Evolutionary conservation across 2,113 vertebrate genomes (phyloP).

Genomic region (Zosterops borbonicus): DNA sequence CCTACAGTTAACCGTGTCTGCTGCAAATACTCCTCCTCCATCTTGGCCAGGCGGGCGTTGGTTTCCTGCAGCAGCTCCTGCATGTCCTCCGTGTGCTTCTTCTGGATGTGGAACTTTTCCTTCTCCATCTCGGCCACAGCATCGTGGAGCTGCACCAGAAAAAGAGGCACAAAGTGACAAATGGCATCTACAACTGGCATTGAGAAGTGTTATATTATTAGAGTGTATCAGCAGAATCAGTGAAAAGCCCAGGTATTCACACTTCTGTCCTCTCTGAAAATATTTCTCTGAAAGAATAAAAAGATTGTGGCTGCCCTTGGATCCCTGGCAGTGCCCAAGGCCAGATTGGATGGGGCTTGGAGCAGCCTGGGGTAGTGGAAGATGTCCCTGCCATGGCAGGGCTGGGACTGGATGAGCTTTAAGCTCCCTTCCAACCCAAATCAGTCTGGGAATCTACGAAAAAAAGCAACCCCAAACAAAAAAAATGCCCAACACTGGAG

Average conservation of each 20-base stretch:
- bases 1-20: constrained; percentile 84
- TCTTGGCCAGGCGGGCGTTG: constrained; percentile 82
- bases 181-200: background rate
- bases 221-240: accelerated
- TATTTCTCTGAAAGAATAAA: background rate
- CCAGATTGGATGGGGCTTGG: accelerated
- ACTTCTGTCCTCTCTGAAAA: background rate
- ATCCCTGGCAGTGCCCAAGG: background rate
- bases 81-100: constrained; percentile 87
- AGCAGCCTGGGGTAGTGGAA: background rate
- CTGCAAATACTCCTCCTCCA: constrained; percentile 84
- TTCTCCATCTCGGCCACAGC: constrained; percentile 87
- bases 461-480: background rate
- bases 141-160: constrained; percentile 78
- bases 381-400: background rate
- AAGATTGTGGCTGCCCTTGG: background rate
- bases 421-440: background rate
- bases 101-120: constrained; percentile 89
- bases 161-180: background rate
- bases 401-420: background rate
- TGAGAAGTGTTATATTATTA: accelerated
- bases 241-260: background rate
- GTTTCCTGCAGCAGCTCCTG: constrained; percentile 90
- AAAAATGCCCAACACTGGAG: background rate
- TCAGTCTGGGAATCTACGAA: too few relatives aligned